Percentiles rank a stretch among this genome's conserved stretches.
phyloP scores from a whole-genome alignment of 2,113 vertebrate genomes.

The Lichenostomus cassidix region DNA sequence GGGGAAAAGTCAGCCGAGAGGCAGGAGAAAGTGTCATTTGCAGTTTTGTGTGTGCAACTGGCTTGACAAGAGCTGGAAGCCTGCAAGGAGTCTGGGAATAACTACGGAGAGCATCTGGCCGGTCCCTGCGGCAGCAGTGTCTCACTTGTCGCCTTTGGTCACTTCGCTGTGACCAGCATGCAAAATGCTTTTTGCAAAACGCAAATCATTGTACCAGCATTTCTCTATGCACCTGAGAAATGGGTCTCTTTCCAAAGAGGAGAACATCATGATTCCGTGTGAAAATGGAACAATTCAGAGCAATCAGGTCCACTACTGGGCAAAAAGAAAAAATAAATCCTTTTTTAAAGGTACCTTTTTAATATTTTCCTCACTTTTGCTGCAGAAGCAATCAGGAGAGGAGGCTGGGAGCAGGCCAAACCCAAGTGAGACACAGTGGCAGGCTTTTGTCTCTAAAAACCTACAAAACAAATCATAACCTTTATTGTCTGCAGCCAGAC shows the following conservation, averaged over 20 bases:
- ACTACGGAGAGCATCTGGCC: neutral
- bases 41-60: neutral
- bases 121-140: neutral
- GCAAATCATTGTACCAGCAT: neutral
- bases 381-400: neutral
- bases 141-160: conserved; percentile 8
- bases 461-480: conserved; percentile 3
- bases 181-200: neutral
- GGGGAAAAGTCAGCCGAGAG: neutral
- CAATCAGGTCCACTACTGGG: neutral
- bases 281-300: neutral
- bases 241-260: neutral
- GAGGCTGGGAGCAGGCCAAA: neutral
- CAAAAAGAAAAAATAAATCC: neutral
- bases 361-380: neutral
- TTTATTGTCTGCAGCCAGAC: neutral
- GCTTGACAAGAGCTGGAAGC: conserved; percentile 13
- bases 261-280: neutral
- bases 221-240: neutral
- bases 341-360: neutral
- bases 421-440: neutral
- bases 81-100: neutral
- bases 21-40: neutral
- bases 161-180: neutral
- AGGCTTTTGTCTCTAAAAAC: neutral